Evolutionary conservation across 2,797 vertebrate genomes (phyloP).

Genomic region (Pipistrellus nathusii): DNA sequence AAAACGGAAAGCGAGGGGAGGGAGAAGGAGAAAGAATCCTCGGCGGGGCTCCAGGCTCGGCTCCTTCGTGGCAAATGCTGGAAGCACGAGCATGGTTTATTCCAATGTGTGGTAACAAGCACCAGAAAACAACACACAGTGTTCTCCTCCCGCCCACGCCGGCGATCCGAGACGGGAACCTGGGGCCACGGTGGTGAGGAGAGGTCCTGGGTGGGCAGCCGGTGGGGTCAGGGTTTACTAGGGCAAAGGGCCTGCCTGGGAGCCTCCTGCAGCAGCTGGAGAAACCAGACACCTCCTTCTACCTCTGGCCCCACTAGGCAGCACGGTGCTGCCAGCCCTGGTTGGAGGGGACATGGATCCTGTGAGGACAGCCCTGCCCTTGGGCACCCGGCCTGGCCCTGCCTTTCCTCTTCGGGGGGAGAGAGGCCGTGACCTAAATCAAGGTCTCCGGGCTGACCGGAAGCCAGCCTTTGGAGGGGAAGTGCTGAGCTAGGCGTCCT

Average conservation of each 20-base stretch:
- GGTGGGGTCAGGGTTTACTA: slow-evolving; percentile 35
- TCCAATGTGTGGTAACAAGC: slow-evolving; percentile 79
- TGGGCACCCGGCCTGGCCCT: background rate
- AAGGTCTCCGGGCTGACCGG: slow-evolving; percentile 48
- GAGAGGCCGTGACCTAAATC: slow-evolving; percentile 28
- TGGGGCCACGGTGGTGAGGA: slow-evolving; percentile 10
- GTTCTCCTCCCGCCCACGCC: slow-evolving; percentile 51
- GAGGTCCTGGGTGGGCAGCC: background rate
- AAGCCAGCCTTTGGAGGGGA: background rate
- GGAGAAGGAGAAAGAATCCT: slow-evolving; percentile 2
- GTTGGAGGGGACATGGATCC: slow-evolving; percentile 33
- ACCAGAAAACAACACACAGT: slow-evolving; percentile 80
- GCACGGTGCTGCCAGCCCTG: slow-evolving; percentile 44
- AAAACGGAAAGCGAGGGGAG: slow-evolving; percentile 13
- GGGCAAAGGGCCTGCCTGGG: slow-evolving; percentile 55
- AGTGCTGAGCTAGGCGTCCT: slow-evolving; percentile 19
- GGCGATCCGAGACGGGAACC: slow-evolving; percentile 52
- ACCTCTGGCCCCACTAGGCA: slow-evolving; percentile 13
- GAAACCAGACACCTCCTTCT: slow-evolving; percentile 66
- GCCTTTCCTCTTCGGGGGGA: slow-evolving; percentile 57
- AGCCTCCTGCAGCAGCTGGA: slow-evolving; percentile 58
- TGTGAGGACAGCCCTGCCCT: slow-evolving; percentile 53
- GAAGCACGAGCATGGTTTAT: slow-evolving; percentile 82
- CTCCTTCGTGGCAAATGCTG: slow-evolving; percentile 72
- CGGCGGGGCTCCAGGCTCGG: slow-evolving; percentile 45